phyloP scores from a whole-genome alignment of 2,113 vertebrate genomes.

The Myiopsitta monachus region DNA sequence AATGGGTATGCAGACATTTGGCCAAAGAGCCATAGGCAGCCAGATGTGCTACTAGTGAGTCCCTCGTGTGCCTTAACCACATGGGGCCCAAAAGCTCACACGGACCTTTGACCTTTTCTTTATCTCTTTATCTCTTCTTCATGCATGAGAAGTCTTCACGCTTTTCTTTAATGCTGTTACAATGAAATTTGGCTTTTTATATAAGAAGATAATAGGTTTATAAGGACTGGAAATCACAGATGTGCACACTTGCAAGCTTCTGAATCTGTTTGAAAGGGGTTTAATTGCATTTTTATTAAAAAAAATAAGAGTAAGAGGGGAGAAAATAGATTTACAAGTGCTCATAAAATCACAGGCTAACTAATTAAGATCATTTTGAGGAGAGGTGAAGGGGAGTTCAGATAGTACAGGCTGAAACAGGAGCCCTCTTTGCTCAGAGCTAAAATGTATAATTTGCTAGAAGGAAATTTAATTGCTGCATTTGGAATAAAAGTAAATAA shows the following conservation, averaged over 20 bases:
- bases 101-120: slow-evolving; percentile 41
- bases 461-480: not conserved
- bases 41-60: slow-evolving; percentile 4
- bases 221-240: slow-evolving; percentile 1
- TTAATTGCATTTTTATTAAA: not conserved
- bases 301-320: not conserved
- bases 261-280: not conserved
- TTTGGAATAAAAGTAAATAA: slow-evolving; percentile 20
- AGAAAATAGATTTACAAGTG: slow-evolving; percentile 31
- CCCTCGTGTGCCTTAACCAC: not conserved
- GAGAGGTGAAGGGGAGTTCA: not conserved
- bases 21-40: not conserved
- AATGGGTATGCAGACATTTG: not conserved
- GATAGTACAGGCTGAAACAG: not conserved
- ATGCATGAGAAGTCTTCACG: not conserved
- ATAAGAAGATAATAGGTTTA: not conserved
- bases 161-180: not conserved
- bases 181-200: not conserved
- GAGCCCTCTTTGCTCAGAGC: not conserved
- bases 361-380: slow-evolving; percentile 27
- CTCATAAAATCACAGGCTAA: slow-evolving; percentile 31
- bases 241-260: not conserved
- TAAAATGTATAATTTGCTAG: slow-evolving; percentile 6
- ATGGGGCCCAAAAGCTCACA: not conserved
- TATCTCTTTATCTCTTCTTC: slow-evolving; percentile 13